phyloP scores from a whole-genome alignment of 2,797 vertebrate species.

The Natrix natrix region DNA sequence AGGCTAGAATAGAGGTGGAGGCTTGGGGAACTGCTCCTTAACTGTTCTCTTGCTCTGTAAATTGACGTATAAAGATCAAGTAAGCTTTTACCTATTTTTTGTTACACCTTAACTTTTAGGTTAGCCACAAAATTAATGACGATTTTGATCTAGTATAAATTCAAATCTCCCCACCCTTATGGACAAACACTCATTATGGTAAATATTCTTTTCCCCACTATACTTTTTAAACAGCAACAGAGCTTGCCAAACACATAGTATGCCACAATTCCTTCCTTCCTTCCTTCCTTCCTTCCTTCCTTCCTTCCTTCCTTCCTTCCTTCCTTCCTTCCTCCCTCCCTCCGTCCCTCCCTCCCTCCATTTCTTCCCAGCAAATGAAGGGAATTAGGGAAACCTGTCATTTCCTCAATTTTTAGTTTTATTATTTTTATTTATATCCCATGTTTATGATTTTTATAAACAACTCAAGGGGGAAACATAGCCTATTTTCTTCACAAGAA shows the following conservation, averaged over 20 bases:
- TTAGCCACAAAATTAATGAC: not conserved
- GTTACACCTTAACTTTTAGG: not conserved
- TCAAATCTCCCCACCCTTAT: not conserved
- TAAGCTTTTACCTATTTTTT: not conserved
- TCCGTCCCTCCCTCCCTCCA: too few species aligned
- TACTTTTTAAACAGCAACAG: not conserved
- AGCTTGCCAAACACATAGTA: not conserved
- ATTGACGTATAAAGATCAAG: not conserved
- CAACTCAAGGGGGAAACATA: not conserved
- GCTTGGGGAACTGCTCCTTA: not conserved
- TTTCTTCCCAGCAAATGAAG: not conserved
- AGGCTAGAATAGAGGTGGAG: not conserved
- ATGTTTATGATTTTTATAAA: not conserved
- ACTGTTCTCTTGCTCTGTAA: not conserved
- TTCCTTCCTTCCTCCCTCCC: not conserved
- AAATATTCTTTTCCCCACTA: not conserved
- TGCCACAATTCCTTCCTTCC: not conserved
- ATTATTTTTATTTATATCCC: not conserved
- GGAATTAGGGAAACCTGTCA: fast-evolving
- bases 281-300: not conserved
- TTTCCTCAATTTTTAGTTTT: not conserved
- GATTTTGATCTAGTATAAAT: not conserved
- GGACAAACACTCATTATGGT: not conserved
- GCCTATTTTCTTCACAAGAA: not conserved
- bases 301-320: not conserved